phyloP scores from a whole-genome alignment of 2,113 vertebrate genomes.

The Hiodon alosoides region DNA sequence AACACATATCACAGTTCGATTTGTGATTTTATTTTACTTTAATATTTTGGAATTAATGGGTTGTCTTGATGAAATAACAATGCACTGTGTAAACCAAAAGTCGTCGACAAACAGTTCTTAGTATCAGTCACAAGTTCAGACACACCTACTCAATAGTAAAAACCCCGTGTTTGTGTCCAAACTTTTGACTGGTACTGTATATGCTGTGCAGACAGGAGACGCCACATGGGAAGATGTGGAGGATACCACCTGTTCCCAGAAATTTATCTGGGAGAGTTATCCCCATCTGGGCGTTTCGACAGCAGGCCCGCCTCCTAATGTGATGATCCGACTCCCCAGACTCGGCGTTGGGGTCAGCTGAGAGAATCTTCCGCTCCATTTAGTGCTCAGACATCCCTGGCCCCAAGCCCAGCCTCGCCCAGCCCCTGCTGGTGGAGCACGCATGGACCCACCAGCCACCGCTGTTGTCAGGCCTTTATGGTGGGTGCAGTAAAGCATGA shows the following conservation, averaged over 20 bases:
- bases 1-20: too few species aligned
- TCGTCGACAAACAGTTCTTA: too few species aligned
- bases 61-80: too few species aligned
- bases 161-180: too few species aligned
- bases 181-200: too few species aligned
- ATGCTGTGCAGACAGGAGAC: not conserved
- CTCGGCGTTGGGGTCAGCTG: not conserved
- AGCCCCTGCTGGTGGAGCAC: not conserved
- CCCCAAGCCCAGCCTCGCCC: not conserved
- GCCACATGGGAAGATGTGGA: not conserved
- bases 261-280: not conserved
- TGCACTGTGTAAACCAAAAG: too few species aligned
- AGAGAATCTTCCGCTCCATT: constrained; percentile 21
- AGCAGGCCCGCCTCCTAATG: constrained; percentile 12
- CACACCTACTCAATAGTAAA: too few species aligned
- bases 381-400: constrained; percentile 1
- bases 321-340: not conserved
- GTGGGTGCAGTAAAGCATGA: constrained; percentile 20
- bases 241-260: constrained; percentile 8
- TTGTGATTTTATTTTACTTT: too few species aligned
- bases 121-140: too few species aligned
- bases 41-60: too few species aligned
- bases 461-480: constrained; percentile 4
- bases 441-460: not conserved
- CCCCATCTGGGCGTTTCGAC: not conserved